Evolutionary conservation across 2,113 vertebrate species (phyloP).

Genomic region (Genyomyrus donnyi): DNA sequence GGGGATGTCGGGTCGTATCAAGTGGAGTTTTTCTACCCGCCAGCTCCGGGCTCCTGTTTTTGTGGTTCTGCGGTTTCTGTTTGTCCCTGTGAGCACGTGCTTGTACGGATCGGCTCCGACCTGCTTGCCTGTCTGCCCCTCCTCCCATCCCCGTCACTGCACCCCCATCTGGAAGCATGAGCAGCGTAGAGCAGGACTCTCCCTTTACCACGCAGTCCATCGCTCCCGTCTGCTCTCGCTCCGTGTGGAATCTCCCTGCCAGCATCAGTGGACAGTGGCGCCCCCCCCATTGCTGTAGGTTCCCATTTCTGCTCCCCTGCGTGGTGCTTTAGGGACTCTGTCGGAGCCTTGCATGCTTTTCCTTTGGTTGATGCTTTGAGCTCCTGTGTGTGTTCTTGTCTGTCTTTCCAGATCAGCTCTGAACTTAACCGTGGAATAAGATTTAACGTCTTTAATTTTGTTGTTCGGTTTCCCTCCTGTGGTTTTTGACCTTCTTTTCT

Average conservation of each 20-base stretch:
- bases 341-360: background rate
- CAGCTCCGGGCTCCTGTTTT: background rate
- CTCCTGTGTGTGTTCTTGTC: background rate
- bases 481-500: background rate
- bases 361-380: background rate
- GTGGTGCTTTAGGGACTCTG: background rate
- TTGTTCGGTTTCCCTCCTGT: background rate
- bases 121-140: background rate
- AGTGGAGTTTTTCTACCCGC: background rate
- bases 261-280: conserved; percentile 62
- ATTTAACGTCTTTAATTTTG: background rate
- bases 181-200: conserved; percentile 31
- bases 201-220: conserved; percentile 1
- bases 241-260: conserved; percentile 69
- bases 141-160: background rate
- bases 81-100: background rate
- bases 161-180: conserved; percentile 40
- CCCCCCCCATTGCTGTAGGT: conserved; percentile 68
- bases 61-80: background rate
- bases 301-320: background rate
- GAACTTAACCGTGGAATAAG: background rate
- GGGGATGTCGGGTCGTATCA: background rate
- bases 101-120: background rate
- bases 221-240: conserved; percentile 20
- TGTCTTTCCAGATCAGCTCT: background rate